Evolutionary conservation across 2,113 vertebrate genomes (phyloP), one percentile per base, ranked within the genome.

Genomic region (Corythornis cristatus): DNA sequence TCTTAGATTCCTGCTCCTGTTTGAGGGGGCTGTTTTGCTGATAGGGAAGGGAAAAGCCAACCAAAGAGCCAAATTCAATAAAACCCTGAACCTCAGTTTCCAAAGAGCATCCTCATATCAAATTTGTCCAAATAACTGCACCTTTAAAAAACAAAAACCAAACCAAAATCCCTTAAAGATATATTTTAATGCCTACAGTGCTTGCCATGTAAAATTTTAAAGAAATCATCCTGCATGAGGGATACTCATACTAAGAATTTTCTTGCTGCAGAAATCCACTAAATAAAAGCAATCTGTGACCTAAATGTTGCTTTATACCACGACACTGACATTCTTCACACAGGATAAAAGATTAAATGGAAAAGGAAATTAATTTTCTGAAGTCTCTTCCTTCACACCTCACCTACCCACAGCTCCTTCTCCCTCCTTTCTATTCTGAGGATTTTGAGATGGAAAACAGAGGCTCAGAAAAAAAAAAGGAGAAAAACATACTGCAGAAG

Each of bases 301-400:
- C 31, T 68, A 86, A 74, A 88, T 50, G 25, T 43, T 86, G 68
- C 56, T 91, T 71, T 64, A 77, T 43, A 46, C 28, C 1, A 8
- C 64, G 70, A 70, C 37, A 25, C 15, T 66, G 51, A 50, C 65
- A 46, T 70, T 76, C 40, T 73, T 58, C 76, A 83, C 61, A 64
- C 4, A 43, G 60, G 60, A 79, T 66, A 74, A 83, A 90, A 74
- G 50, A 77, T 62, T 58, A 93, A 86, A 86, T 74, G 28, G 31
- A 74, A 94, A 93, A 73, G 10, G 8, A 74, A 86, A 88, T 74
- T 45, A 50, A 58, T 88, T 92, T 77, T 83, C 42, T 88, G 56
- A 74, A 86, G 46, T n/a, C 17, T 62, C 14, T 25, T 90, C 42
- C 35, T 50, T 73, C 40, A 65, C 40, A 65, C 14, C 8, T 93